Percentiles rank a stretch among this genome's conserved stretches.
Evolutionary conservation across 2,113 vertebrate genomes (phyloP).

Genomic region (Tragelaphus strepsiceros): DNA sequence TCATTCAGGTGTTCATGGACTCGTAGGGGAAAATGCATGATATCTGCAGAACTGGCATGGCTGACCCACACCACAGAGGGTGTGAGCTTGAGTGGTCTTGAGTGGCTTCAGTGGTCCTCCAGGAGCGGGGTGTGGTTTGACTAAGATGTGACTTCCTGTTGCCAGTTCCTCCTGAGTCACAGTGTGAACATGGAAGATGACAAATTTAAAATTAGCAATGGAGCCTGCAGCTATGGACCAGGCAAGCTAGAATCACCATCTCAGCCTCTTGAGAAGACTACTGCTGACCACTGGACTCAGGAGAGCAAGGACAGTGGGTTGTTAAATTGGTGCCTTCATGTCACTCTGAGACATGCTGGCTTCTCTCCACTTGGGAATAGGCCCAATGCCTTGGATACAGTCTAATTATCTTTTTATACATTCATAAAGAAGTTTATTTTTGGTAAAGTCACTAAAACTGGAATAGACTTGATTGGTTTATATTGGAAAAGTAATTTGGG

Average conservation of each 20-base stretch:
- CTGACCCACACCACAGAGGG: rapidly evolving
- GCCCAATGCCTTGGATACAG: constrained; percentile 1
- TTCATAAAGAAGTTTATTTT: constrained; percentile 69
- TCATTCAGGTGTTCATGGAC: background rate
- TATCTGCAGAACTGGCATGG: background rate
- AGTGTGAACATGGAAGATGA: background rate
- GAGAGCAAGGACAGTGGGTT: background rate
- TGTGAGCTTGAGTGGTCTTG: background rate
- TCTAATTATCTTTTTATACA: constrained; percentile 61
- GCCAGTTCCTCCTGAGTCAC: background rate
- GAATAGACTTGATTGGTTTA: constrained; percentile 67
- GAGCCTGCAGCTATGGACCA: background rate
- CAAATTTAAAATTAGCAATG: background rate
- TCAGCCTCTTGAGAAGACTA: background rate
- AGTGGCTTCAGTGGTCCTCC: background rate
- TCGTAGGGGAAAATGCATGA: background rate
- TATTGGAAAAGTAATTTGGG: constrained; percentile 60
- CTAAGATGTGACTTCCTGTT: background rate
- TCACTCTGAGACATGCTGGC: constrained; percentile 1
- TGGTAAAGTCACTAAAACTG: constrained; percentile 50
- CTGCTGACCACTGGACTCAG: background rate
- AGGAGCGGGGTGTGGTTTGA: background rate
- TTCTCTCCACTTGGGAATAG: constrained; percentile 9
- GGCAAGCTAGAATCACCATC: background rate
- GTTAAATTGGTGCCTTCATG: background rate